Evolutionary conservation across 1,140 invertebrate genomes (phyloP), one percentile per base, ranked within the genome.

Genomic region (Chironomus striatipennis): DNA sequence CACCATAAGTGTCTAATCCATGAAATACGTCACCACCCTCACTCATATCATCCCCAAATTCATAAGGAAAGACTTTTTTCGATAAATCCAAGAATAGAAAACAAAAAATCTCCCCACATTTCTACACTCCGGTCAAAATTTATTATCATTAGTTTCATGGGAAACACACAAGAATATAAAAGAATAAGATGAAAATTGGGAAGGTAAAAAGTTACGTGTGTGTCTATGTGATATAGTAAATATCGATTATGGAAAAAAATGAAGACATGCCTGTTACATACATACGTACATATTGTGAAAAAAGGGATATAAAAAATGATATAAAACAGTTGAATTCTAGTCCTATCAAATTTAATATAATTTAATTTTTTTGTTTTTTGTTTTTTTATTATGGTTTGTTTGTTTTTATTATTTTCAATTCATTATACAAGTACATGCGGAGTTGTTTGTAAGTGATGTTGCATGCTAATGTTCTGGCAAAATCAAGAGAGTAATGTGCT

Each of bases 61-160:
- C 24, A 34, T 34, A 34, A 34, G n/a, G n/a, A n/a, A n/a, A n/a
- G n/a, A n/a, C n/a, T n/a, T n/a, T n/a, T n/a, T n/a, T n/a, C n/a
- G n/a, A n/a, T n/a, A n/a, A n/a, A n/a, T n/a, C n/a, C n/a, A n/a
- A n/a, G 24, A 34, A 34, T 34, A 34, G 5, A 34, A 5, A 34
- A 34, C 1, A 34, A 34, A 34, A 34, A 34, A 34, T 34, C 24
- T 5, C 24, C 24, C 24, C 24, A 2, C 5, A 34, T 34, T 34
- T 34, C 5, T 34, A 2, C 24, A 34, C 5, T 34, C n/a, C n/a
- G 47, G 10, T 57, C 8, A 17, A 70, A 20, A 70, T 70, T 70
- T 70, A 70, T 70, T 18, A 70, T 70, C 65, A 70, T 70, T 70
- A 70, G 65, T 70, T 70, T 70, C 65, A 70, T 70, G 65, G 65